These are phyloP conservation scores for Neoniphon sammara DNA, from an alignment of 2,797 vertebrate species.

Conservation along the genomic window DNA sequence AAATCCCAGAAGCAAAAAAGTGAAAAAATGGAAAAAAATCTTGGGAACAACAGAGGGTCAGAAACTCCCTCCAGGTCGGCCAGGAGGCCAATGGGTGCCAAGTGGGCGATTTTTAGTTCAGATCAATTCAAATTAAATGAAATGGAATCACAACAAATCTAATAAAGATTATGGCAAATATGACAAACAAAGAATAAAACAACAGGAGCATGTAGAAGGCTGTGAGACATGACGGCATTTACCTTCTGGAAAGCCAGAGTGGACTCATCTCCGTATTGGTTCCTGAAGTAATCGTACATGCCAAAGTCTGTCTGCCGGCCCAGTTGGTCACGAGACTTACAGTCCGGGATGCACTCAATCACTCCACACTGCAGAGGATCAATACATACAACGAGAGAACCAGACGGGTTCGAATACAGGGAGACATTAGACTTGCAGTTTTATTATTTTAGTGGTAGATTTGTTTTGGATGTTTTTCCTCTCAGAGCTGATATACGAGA, in stretches of 20 bases:
- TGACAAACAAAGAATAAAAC: too few species aligned
- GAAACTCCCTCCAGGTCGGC: too few species aligned
- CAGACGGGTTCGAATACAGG: background rate
- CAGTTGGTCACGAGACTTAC: slow-evolving; percentile 96
- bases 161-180: too few species aligned
- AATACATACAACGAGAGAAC: background rate
- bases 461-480: background rate
- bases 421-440: background rate
- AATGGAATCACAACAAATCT: too few species aligned
- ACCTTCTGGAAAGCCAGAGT: slow-evolving; percentile 97
- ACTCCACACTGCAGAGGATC: slow-evolving; percentile 88
- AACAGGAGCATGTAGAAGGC: too few species aligned
- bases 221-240: background rate
- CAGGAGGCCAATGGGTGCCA: too few species aligned
- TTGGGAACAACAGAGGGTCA: too few species aligned
- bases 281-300: slow-evolving; percentile 98
- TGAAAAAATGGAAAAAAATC: too few species aligned
- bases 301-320: slow-evolving; percentile 97
- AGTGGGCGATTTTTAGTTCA: too few species aligned
- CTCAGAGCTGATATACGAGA: background rate
- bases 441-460: background rate
- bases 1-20: too few species aligned
- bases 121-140: too few species aligned
- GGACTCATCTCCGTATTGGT: slow-evolving; percentile 96
- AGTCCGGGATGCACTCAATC: slow-evolving; percentile 98